A percentile compares a stretch with the other conserved stretches of the same genome.
phyloP scores from a whole-genome alignment of 2,888 invertebrate species.

The Oscheius myriophilus region DNA sequence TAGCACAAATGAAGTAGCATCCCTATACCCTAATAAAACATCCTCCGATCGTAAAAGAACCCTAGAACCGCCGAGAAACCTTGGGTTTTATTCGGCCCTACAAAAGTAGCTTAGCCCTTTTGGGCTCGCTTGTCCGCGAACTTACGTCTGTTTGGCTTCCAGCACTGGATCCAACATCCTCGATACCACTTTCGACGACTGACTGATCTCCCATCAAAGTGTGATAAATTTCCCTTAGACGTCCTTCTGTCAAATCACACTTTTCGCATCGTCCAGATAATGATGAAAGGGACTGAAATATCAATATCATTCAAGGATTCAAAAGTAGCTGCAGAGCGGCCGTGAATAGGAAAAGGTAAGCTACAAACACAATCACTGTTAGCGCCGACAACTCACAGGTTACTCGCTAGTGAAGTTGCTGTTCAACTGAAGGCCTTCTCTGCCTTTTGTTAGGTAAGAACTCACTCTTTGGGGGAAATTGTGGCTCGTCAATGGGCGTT shows the following conservation, averaged over 20 bases:
- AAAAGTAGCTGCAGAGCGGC: too few relatives aligned
- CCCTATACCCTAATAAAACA: too few relatives aligned
- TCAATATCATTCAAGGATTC: neutral
- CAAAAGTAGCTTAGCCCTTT: too few relatives aligned
- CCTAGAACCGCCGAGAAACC: too few relatives aligned
- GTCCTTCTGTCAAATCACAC: slow-evolving; percentile 34
- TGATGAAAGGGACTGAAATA: slow-evolving; percentile 41
- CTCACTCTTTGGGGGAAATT: slow-evolving; percentile 24
- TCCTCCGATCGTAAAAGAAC: too few relatives aligned
- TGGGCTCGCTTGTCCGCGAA: slow-evolving; percentile 21
- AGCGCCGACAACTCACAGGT: slow-evolving; percentile 26
- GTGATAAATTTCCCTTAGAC: slow-evolving; percentile 36
- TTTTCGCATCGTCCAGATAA: slow-evolving; percentile 35
- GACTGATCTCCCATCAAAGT: slow-evolving; percentile 36
- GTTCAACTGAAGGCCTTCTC: slow-evolving; percentile 23
- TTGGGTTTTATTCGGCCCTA: too few relatives aligned
- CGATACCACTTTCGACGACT: slow-evolving; percentile 39
- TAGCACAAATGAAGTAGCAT: too few relatives aligned
- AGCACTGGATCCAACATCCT: slow-evolving; percentile 40
- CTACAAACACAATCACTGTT: slow-evolving; percentile 22
- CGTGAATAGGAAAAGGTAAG: slow-evolving; percentile 15
- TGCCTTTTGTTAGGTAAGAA: neutral
- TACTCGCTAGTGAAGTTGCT: slow-evolving; percentile 27
- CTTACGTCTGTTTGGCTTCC: slow-evolving; percentile 45
- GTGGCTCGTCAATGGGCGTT: slow-evolving; percentile 20